Evolutionary conservation across 1,140 invertebrate genomes (phyloP).

Genomic region (Drosophila mauritiana): DNA sequence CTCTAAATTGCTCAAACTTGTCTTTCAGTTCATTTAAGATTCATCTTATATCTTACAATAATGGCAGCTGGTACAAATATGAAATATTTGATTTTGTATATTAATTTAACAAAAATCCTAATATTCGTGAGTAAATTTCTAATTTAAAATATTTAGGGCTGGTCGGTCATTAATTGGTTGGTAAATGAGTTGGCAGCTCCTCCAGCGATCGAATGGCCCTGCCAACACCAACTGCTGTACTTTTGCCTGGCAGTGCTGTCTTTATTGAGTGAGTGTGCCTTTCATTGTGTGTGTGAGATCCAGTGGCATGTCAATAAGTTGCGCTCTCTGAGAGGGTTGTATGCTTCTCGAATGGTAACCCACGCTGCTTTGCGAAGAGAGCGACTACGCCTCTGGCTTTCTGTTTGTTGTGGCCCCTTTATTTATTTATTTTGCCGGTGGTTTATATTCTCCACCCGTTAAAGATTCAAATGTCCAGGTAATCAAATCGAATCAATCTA

Average conservation of each 20-base stretch:
- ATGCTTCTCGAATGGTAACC: background rate
- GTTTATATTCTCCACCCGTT: background rate
- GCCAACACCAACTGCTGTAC: background rate
- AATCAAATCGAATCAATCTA: background rate
- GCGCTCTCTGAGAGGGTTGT: background rate
- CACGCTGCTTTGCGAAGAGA: background rate
- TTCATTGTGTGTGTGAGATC: background rate
- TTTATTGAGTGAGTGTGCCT: constrained; percentile 1
- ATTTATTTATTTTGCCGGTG: constrained; percentile 14
- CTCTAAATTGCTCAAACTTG: too few species aligned
- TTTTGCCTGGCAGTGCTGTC: constrained; percentile 30
- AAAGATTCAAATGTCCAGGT: background rate
- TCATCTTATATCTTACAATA: too few species aligned
- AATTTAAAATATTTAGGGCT: background rate
- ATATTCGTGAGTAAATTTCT: too few species aligned
- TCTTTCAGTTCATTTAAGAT: too few species aligned
- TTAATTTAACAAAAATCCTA: too few species aligned
- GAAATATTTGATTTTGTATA: too few species aligned
- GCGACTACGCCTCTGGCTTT: constrained; percentile 8
- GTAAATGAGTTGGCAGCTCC: background rate
- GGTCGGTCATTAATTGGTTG: background rate
- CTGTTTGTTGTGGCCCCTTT: constrained; percentile 18
- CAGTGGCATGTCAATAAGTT: constrained; percentile 9
- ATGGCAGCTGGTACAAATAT: too few species aligned
- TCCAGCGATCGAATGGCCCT: constrained; percentile 15